A percentile compares a stretch with the other conserved stretches of the same genome.
phyloP scores from a whole-genome alignment of 2,797 vertebrate species.

The Meriones psammophilus region DNA sequence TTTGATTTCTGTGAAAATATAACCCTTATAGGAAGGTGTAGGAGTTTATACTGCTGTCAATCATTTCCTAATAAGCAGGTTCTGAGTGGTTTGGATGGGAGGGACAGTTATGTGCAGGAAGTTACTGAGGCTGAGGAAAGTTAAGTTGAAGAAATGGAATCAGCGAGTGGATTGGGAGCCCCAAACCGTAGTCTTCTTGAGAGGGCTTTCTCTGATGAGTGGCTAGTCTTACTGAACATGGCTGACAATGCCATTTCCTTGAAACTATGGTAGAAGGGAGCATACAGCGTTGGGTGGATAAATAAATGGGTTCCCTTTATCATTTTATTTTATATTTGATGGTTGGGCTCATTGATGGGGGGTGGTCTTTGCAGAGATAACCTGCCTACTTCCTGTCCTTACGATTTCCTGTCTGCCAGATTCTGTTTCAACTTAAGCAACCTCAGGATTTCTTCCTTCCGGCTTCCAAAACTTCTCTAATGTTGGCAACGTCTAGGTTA shows the following conservation, averaged over 20 bases:
- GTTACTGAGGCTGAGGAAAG: neutral
- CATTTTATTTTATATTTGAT: neutral
- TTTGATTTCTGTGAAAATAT: slow-evolving; percentile 37
- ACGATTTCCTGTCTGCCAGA: neutral
- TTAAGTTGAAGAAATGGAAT: neutral
- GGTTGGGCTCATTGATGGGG: too few relatives aligned
- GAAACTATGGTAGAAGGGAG: neutral
- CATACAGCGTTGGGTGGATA: neutral
- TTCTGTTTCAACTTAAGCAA: neutral
- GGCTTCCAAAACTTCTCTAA: neutral
- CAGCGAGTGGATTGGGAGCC: neutral
- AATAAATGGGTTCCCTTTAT: neutral
- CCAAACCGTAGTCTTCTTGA: neutral
- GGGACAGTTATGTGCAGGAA: neutral
- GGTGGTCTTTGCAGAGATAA: neutral
- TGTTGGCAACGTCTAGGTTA: neutral
- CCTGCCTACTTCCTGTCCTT: neutral
- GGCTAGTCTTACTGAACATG: neutral
- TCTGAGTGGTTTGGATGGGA: neutral
- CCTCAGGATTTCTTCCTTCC: neutral
- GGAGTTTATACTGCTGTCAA: neutral
- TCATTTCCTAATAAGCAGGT: neutral
- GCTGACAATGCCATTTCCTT: neutral
- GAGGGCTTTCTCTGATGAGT: neutral
- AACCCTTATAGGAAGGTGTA: neutral